These are phyloP conservation scores for Brienomyrus longianalis DNA, from an alignment of 2,113 vertebrate genomes.

Conservation along the genomic window DNA sequence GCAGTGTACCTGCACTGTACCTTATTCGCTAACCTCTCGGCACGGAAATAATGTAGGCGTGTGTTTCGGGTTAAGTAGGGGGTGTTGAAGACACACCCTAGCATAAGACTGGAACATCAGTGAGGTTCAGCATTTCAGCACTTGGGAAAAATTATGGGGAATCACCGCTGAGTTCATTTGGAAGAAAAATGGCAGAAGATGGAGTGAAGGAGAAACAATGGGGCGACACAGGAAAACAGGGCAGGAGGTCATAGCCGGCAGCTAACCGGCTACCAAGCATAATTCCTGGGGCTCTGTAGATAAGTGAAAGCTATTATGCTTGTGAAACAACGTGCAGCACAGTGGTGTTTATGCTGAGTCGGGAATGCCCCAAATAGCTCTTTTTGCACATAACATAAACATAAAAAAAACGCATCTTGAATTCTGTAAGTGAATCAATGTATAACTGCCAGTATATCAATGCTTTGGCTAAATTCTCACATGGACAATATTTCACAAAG, in stretches of 20 bases:
- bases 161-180: constrained; percentile 66
- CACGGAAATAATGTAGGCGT: not conserved
- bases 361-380: not conserved
- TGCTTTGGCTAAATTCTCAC: not conserved
- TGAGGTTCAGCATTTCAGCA: constrained; percentile 45
- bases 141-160: constrained; percentile 61
- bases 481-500: not conserved
- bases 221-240: not conserved
- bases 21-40: not conserved
- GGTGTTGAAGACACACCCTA: not conserved
- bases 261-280: not conserved
- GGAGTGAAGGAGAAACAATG: not conserved
- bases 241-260: not conserved
- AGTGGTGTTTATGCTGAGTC: not conserved
- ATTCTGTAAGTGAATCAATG: not conserved
- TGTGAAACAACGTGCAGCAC: too few species aligned
- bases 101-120: not conserved
- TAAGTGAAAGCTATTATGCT: not conserved
- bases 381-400: not conserved
- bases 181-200: constrained; percentile 31
- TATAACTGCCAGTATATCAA: not conserved
- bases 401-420: not conserved
- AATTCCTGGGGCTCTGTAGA: not conserved
- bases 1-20: not conserved
- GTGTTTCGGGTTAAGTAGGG: not conserved